phyloP scores from a whole-genome alignment of 2,888 invertebrate genomes.

The Sicus ferrugineus region DNA sequence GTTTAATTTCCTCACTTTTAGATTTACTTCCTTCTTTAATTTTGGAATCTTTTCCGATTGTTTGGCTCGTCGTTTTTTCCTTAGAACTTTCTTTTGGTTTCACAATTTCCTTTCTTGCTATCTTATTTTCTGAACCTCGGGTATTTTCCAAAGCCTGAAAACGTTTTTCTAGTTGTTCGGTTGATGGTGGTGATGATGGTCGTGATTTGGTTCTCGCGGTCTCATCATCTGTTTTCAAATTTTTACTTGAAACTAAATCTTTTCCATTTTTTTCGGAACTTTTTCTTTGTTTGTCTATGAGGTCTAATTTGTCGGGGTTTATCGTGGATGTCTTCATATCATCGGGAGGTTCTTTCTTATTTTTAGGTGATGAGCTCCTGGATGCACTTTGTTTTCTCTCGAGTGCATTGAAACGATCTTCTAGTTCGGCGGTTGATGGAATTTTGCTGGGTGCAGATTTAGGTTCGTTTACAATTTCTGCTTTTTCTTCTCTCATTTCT shows the following conservation, averaged over 20 bases:
- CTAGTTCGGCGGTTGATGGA: conserved; percentile 47
- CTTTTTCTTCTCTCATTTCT: not conserved
- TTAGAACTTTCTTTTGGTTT: not conserved
- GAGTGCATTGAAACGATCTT: conserved; percentile 54
- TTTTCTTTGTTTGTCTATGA: not conserved
- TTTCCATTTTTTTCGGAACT: not conserved
- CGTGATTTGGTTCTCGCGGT: not conserved
- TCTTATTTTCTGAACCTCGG: conserved; percentile 39
- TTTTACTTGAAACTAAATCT: not conserved
- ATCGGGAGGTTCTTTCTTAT: conserved; percentile 56
- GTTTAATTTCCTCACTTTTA: too few species aligned
- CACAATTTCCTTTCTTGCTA: not conserved
- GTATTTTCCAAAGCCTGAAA: conserved; percentile 56
- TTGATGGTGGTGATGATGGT: conserved; percentile 53
- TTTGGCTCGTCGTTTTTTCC: not conserved
- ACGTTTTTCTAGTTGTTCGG: conserved; percentile 57
- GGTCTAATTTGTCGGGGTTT: too few species aligned
- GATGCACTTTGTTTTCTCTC: conserved; percentile 49
- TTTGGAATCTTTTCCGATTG: conserved; percentile 3
- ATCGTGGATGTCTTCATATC: conserved; percentile 1
- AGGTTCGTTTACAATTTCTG: not conserved
- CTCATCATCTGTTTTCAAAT: not conserved
- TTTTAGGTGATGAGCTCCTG: conserved; percentile 45
- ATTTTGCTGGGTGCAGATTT: conserved; percentile 15
- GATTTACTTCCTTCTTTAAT: not conserved